A percentile compares a stretch with the other conserved stretches of the same genome.
Conservation (phyloP, 2,888 invertebrate species). For the Scrobipalpa atriplicella region DNA sequence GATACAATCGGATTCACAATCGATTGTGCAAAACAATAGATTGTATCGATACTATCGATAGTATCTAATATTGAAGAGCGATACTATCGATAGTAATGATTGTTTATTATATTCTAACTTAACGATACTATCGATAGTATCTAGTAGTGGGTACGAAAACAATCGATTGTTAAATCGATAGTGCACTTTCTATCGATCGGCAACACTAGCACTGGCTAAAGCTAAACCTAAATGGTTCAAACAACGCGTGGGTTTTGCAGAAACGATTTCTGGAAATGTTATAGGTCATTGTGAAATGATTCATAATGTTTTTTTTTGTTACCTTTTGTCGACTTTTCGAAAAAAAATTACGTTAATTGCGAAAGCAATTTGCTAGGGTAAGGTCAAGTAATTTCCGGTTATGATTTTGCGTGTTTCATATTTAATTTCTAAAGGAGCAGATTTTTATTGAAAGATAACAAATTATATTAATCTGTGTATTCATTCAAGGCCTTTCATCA, state of each 20-base stretch:
- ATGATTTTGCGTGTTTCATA: not conserved
- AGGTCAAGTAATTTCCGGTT: constrained; percentile 7
- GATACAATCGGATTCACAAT: too few species aligned
- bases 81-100: too few species aligned
- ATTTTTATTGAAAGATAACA: not conserved
- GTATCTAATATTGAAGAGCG: too few species aligned
- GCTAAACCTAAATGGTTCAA: constrained; percentile 22
- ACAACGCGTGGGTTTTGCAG: constrained; percentile 43
- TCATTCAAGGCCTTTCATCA: not conserved
- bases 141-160: too few species aligned
- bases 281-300: constrained; percentile 56
- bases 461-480: not conserved
- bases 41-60: too few species aligned
- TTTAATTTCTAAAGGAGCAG: not conserved
- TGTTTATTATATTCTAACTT: too few species aligned
- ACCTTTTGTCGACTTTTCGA: constrained; percentile 6
- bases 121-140: too few species aligned
- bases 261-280: constrained; percentile 50
- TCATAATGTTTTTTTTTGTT: constrained; percentile 46
- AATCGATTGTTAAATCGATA: too few species aligned
- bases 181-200: too few species aligned
- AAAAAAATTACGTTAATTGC: constrained; percentile 2
- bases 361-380: constrained; percentile 2
- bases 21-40: too few species aligned
- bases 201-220: too few species aligned